Evolutionary conservation across 2,113 vertebrate genomes (phyloP).

Genomic region (Macquaria australasica): DNA sequence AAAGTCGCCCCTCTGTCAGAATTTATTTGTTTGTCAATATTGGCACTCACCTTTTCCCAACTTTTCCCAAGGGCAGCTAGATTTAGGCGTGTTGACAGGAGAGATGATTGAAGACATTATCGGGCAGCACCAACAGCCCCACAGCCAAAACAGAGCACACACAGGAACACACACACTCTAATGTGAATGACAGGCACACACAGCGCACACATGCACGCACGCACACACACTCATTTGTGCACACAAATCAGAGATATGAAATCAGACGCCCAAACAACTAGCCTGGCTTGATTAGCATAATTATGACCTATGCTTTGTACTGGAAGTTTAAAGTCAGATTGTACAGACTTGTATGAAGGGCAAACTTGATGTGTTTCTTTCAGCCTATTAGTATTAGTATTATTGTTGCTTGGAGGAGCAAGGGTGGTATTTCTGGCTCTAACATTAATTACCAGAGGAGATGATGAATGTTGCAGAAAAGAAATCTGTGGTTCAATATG

Average conservation of each 20-base stretch:
- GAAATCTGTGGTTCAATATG: neutral
- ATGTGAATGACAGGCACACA: slow-evolving; percentile 63
- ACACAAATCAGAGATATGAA: slow-evolving; percentile 57
- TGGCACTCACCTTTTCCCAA: slow-evolving; percentile 84
- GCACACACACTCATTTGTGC: neutral
- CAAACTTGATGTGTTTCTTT: slow-evolving; percentile 8
- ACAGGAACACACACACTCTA: slow-evolving; percentile 57
- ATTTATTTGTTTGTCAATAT: slow-evolving; percentile 88
- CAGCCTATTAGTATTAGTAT: slow-evolving; percentile 1
- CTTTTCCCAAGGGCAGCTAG: slow-evolving; percentile 86
- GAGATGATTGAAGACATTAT: slow-evolving; percentile 87
- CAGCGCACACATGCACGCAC: neutral
- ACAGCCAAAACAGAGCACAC: slow-evolving; percentile 82
- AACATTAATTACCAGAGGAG: slow-evolving; percentile 11
- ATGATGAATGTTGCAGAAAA: neutral
- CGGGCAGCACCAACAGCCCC: slow-evolving; percentile 79
- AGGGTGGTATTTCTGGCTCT: neutral
- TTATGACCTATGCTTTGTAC: slow-evolving; percentile 56
- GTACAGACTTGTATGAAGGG: slow-evolving; percentile 49
- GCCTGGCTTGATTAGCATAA: slow-evolving; percentile 65
- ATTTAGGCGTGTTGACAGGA: slow-evolving; percentile 83
- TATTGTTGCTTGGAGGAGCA: neutral
- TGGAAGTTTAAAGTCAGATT: slow-evolving; percentile 51
- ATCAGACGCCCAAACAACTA: slow-evolving; percentile 49
- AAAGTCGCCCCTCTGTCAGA: slow-evolving; percentile 80